These are phyloP conservation scores for Tethya wilhelma DNA, from an alignment of 37 sponge, comb jelly and placozoan genomes.

Conservation along the genomic window DNA sequence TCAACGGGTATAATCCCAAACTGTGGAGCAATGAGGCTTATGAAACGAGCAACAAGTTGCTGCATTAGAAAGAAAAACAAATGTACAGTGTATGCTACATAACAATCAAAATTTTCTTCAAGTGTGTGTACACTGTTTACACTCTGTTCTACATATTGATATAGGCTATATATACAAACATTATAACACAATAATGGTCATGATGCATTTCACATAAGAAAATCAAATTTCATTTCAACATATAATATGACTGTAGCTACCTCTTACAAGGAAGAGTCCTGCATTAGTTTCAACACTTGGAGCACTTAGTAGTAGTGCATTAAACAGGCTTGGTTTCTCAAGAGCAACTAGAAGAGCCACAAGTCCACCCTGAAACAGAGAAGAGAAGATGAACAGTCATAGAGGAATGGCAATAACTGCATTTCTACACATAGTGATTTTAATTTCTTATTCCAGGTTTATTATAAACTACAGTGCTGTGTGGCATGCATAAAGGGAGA, in stretches of 20 bases:
- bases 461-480: no score
- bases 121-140: no score
- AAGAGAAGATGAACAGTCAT: no score
- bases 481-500: no score
- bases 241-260: background rate
- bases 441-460: no score
- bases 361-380: slow-evolving; percentile 73
- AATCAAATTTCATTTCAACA: no score
- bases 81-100: no score
- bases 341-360: slow-evolving; percentile 34
- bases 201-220: no score
- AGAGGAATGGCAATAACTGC: no score
- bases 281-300: slow-evolving; percentile 33
- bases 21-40: slow-evolving; percentile 21
- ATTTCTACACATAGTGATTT: no score
- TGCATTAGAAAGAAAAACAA: background rate
- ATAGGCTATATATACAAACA: background rate
- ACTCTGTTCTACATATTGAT: background rate
- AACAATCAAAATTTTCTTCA: no score
- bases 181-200: background rate
- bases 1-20: slow-evolving; percentile 16
- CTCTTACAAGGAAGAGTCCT: slow-evolving; percentile 13
- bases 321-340: slow-evolving; percentile 36
- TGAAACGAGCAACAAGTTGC: slow-evolving; percentile 4
- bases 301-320: slow-evolving; percentile 54